Evolutionary conservation across 1,140 invertebrate genomes (phyloP).

Genomic region (Drosophila arizonae): DNA sequence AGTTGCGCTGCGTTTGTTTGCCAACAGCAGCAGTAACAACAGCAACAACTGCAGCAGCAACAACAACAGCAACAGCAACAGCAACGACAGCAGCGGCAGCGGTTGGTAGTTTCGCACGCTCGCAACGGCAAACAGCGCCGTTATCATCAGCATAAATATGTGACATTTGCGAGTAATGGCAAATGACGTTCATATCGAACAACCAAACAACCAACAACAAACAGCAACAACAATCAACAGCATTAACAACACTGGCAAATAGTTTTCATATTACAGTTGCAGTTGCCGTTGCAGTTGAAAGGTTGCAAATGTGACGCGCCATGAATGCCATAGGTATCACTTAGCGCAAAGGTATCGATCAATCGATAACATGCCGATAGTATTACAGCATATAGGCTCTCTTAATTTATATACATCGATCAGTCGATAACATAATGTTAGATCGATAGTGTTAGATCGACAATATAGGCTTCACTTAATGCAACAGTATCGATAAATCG

Average conservation of each 20-base stretch:
- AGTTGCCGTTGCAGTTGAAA: conserved; percentile 35
- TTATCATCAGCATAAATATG: conserved; percentile 59
- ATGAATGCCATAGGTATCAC: not conserved
- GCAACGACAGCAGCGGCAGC: conserved; percentile 10
- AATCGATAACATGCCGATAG: too few relatives aligned
- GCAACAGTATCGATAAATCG: too few relatives aligned
- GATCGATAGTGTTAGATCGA: too few relatives aligned
- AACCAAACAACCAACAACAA: conserved; percentile 1
- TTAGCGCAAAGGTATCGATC: too few relatives aligned
- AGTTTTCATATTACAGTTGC: conserved; percentile 36
- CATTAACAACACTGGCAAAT: conserved; percentile 11
- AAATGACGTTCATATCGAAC: conserved; percentile 40
- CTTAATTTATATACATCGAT: too few relatives aligned
- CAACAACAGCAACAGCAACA: conserved; percentile 4
- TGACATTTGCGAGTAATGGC: conserved; percentile 59
- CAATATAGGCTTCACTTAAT: too few relatives aligned
- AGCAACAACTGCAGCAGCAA: conserved; percentile 7
- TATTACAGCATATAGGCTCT: too few relatives aligned
- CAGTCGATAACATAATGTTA: too few relatives aligned
- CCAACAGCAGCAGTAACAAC: conserved; percentile 25
- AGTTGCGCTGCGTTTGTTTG: conserved; percentile 33
- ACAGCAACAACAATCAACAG: conserved; percentile 8
- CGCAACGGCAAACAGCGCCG: conserved; percentile 52
- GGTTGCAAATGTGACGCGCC: conserved; percentile 10
- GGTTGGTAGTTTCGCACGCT: conserved; percentile 61